phyloP scores from a whole-genome alignment of 2,888 invertebrate species.

The Cartodere bifasciata region DNA sequence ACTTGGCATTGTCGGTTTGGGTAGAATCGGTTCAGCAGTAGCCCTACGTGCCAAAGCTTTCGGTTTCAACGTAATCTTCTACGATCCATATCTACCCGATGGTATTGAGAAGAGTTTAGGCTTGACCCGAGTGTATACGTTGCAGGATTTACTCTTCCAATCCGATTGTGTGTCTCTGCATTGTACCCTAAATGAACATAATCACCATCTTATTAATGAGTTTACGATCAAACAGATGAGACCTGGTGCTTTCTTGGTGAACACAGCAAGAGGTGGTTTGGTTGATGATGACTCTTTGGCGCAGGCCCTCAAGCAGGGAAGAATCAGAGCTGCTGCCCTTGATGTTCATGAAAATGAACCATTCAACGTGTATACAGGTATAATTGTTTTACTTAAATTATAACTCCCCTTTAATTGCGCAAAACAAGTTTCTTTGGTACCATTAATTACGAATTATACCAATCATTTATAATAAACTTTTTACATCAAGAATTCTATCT shows the following conservation, averaged over 20 bases:
- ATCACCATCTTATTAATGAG: slow-evolving; percentile 98
- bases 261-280: slow-evolving; percentile 94
- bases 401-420: no score
- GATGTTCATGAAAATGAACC: slow-evolving; percentile 99
- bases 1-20: slow-evolving; percentile 93
- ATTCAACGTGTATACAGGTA: slow-evolving; percentile 92
- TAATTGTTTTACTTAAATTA: no score
- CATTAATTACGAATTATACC: no score
- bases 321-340: slow-evolving; percentile 95
- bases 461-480: no score
- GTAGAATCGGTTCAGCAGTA: slow-evolving; percentile 96
- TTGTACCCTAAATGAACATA: slow-evolving; percentile 98
- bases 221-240: slow-evolving; percentile 99
- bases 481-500: no score
- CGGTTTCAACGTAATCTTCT: slow-evolving; percentile 99
- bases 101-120: slow-evolving; percentile 98
- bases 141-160: slow-evolving; percentile 86
- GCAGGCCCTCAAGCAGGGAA: slow-evolving; percentile 91
- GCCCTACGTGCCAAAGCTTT: slow-evolving; percentile 97
- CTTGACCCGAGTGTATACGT: slow-evolving; percentile 88
- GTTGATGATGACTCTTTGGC: slow-evolving; percentile 96
- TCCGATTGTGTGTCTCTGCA: slow-evolving; percentile 99
- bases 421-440: no score
- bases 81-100: slow-evolving; percentile 97
- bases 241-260: slow-evolving; percentile 96